Conservation (phyloP, 1,140 invertebrate genomes). For the Brachionus angularis region DNA sequence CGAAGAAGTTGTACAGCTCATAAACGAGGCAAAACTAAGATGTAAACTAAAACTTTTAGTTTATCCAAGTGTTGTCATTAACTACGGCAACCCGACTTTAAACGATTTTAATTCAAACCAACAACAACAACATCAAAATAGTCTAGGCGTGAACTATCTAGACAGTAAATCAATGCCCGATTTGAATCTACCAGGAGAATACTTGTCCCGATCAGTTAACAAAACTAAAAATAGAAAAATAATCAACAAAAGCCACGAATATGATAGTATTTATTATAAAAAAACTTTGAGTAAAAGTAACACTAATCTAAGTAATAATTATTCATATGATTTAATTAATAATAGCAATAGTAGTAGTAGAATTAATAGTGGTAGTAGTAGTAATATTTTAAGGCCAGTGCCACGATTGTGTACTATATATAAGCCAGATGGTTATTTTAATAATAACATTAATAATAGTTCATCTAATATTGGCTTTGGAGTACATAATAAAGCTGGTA, state of each 20-base stretch:
- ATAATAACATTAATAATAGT: no score
- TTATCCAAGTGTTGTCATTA: constrained; percentile 21
- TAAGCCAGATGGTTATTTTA: no score
- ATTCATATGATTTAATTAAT: no score
- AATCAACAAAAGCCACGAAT: not conserved
- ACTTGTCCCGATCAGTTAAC: no score
- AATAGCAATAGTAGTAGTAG: no score
- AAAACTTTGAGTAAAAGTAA: not conserved
- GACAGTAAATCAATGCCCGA: constrained; percentile 18
- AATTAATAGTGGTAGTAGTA: no score
- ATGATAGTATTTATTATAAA: not conserved
- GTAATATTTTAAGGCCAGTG: constrained; percentile 15
- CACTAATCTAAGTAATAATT: not conserved
- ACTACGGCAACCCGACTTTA: constrained; percentile 35
- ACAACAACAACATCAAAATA: not conserved
- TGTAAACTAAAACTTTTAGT: constrained; percentile 30
- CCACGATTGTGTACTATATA: constrained; percentile 35
- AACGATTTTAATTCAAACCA: no score
- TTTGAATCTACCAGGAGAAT: not conserved
- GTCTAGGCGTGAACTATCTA: no score
- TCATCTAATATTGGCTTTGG: constrained; percentile 27
- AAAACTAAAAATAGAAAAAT: constrained; percentile 7
- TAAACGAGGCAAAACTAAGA: constrained; percentile 21
- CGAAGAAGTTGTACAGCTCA: constrained; percentile 35
- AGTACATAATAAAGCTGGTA: not conserved